Conservation (phyloP, 2,888 invertebrate genomes). For the Nipponacmea schrenckii region DNA sequence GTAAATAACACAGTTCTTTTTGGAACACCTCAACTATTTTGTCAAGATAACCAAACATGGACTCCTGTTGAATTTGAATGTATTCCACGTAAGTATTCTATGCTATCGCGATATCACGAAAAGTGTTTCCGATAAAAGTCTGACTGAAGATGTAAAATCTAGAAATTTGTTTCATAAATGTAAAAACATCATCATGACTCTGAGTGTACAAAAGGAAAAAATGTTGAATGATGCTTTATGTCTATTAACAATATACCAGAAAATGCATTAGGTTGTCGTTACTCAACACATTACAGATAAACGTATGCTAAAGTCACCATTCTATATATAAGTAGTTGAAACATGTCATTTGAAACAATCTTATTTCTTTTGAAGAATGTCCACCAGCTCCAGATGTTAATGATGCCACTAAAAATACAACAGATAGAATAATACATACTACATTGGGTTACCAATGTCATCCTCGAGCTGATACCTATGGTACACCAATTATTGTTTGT, state of each 20-base stretch:
- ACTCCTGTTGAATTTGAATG: slow-evolving; percentile 1
- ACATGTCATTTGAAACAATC: too few relatives aligned
- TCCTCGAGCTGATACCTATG: neutral
- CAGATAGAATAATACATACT: neutral
- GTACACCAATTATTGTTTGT: neutral
- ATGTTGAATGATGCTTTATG: too few relatives aligned
- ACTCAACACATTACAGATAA: too few relatives aligned
- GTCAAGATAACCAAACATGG: neutral
- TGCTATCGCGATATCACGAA: neutral
- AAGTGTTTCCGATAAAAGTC: too few relatives aligned
- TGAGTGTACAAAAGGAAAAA: too few relatives aligned
- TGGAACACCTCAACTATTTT: neutral
- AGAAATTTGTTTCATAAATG: too few relatives aligned
- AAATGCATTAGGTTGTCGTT: too few relatives aligned
- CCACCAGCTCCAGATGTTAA: neutral
- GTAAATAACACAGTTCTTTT: neutral
- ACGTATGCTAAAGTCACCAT: too few relatives aligned
- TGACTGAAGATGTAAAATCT: too few relatives aligned
- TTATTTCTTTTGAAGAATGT: neutral
- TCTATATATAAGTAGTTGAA: too few relatives aligned
- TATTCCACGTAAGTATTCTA: neutral
- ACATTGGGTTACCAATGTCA: neutral
- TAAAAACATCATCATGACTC: too few relatives aligned
- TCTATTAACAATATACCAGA: too few relatives aligned
- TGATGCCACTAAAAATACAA: neutral